phyloP scores from a whole-genome alignment of 2,888 invertebrate species.

The Aphodius granarius region DNA sequence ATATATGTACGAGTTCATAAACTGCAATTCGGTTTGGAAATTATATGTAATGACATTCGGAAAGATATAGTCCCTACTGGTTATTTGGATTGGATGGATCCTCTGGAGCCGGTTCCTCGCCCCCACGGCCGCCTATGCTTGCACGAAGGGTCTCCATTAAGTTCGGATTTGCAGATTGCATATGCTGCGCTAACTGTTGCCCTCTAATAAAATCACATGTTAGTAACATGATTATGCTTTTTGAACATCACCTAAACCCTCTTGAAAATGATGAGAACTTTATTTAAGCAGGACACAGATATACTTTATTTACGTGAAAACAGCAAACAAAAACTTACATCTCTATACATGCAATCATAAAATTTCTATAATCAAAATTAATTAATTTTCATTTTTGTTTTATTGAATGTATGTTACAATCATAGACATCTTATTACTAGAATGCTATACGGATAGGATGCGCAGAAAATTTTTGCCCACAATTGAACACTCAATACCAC shows the following conservation, averaged over 20 bases:
- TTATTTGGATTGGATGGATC: constrained; percentile 16
- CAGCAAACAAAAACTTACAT: not conserved
- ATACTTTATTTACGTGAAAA: not conserved
- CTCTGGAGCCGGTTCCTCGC: constrained; percentile 1
- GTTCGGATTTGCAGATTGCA: constrained; percentile 81
- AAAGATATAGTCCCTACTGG: not conserved
- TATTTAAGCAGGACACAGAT: not conserved
- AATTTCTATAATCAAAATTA: too few species aligned
- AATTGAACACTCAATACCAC: too few species aligned
- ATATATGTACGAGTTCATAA: not conserved
- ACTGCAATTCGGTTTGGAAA: not conserved
- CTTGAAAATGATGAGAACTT: not conserved
- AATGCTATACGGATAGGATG: too few species aligned
- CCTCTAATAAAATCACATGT: constrained; percentile 54
- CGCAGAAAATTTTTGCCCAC: too few species aligned
- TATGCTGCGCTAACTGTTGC: constrained; percentile 79
- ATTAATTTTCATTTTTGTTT: too few species aligned
- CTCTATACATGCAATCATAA: too few species aligned
- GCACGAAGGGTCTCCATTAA: constrained; percentile 75
- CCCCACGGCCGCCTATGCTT: constrained; percentile 34
- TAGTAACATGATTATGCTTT: not conserved
- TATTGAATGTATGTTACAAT: too few species aligned
- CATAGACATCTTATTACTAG: too few species aligned
- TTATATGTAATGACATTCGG: not conserved
- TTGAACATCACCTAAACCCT: not conserved